These are phyloP conservation scores for Diachrysia chrysitis DNA, from an alignment of 2,888 invertebrate species.

Conservation along the genomic window DNA sequence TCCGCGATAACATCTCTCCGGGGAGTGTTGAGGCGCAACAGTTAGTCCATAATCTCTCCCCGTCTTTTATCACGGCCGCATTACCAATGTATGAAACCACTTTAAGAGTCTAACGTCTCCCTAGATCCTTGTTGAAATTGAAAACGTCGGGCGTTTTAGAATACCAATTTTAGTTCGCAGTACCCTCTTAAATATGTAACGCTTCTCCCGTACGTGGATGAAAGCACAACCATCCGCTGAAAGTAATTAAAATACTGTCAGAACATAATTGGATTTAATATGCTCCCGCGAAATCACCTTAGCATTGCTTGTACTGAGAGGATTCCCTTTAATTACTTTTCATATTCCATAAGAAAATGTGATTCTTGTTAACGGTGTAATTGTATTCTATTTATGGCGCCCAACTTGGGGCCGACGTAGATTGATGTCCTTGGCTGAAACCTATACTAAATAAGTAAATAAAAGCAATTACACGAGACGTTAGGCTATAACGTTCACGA, in stretches of 20 bases:
- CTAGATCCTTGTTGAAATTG: slow-evolving; percentile 15
- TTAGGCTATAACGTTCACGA: slow-evolving; percentile 39
- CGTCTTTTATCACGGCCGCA: slow-evolving; percentile 58
- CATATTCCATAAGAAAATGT: slow-evolving; percentile 30
- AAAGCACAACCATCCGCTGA: slow-evolving; percentile 46
- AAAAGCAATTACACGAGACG: slow-evolving; percentile 50
- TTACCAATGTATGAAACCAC: slow-evolving; percentile 54
- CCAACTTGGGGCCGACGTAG: slow-evolving; percentile 49
- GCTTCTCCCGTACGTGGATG: slow-evolving; percentile 14
- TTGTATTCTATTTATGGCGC: slow-evolving; percentile 49
- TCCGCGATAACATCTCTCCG: slow-evolving; percentile 58
- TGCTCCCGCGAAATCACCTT: slow-evolving; percentile 44
- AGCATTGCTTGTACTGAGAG: slow-evolving; percentile 24
- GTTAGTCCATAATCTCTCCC: slow-evolving; percentile 75
- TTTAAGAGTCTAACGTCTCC: slow-evolving; percentile 17
- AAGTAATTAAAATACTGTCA: slow-evolving; percentile 63
- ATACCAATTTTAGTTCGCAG: slow-evolving; percentile 11
- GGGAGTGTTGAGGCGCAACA: slow-evolving; percentile 72
- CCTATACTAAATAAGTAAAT: slow-evolving; percentile 47
- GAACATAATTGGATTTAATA: slow-evolving; percentile 58
- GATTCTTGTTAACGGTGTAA: slow-evolving; percentile 23
- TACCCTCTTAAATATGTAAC: slow-evolving; percentile 18
- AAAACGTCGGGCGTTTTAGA: slow-evolving; percentile 10
- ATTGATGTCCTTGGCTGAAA: slow-evolving; percentile 38
- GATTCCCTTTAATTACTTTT: slow-evolving; percentile 43